These are phyloP conservation scores for Chamaea fasciata DNA, from an alignment of 2,113 vertebrate genomes.

Conservation along the genomic window DNA sequence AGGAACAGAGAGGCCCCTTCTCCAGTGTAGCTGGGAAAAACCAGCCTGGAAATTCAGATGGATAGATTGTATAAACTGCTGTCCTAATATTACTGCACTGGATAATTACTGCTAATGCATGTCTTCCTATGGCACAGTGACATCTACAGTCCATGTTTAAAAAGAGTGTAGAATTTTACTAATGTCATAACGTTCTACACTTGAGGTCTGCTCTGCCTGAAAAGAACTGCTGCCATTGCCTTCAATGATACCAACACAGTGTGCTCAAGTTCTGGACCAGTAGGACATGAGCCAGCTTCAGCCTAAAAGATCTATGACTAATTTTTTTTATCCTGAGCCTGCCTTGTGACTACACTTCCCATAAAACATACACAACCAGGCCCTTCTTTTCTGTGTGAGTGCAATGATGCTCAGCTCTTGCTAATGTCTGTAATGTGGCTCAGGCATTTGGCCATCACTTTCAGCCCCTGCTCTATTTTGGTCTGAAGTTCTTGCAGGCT, in stretches of 20 bases:
- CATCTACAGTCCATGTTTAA: slow-evolving; percentile 45
- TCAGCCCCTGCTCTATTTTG: background rate
- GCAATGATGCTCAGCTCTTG: background rate
- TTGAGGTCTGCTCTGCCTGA: background rate
- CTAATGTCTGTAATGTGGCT: background rate
- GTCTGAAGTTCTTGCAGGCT: background rate
- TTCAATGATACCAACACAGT: fast-evolving
- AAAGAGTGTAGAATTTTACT: background rate
- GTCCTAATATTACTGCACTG: background rate
- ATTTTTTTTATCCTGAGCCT: background rate
- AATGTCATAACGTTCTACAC: background rate
- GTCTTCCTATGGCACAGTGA: slow-evolving; percentile 46
- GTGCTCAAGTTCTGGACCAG: background rate
- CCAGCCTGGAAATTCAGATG: background rate
- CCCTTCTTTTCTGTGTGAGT: background rate
- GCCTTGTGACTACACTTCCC: background rate
- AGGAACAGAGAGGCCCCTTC: background rate
- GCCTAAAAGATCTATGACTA: background rate
- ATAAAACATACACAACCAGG: background rate
- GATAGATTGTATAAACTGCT: background rate
- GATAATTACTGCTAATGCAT: background rate
- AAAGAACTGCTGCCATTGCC: background rate
- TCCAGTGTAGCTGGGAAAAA: background rate
- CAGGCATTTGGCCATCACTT: background rate
- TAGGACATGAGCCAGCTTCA: background rate